Base-by-base conservation (phyloP, 2,797 vertebrate species). In the Spheniscus humboldti region DNA sequence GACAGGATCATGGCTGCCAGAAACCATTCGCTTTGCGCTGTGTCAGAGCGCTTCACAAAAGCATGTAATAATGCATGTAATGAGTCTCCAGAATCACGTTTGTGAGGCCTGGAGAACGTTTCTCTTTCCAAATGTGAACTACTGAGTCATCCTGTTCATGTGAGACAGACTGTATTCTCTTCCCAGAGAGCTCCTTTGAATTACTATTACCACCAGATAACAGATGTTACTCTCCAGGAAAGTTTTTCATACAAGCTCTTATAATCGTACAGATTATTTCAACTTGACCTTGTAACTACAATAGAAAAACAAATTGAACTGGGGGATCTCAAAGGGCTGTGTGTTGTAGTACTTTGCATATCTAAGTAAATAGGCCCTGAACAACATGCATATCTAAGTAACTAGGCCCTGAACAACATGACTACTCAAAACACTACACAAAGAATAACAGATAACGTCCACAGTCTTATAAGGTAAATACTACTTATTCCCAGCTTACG, bases 201-300 rank as follows among this genome's bases (percentile, higher is more conserved):
- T 96, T 88, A 72, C 86, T 87, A 5, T 75, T 92, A 68, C 50
- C 81, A 76, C 57, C 72, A 91, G 93, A 94, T 87, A 96, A 94
- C 96, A 97, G 95, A 96, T 94, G 97, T 94, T 96, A 90, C 94
- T 97, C 96, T 97, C 94, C 96, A 97, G 94, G 97, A 95, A 97
- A 95, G 74, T 80, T 95, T 90, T 87, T 93, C 68, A 66, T 83
- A 68, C 75, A 77, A 83, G 81, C 62, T 85, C 33, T 77, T 73
- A 62, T 75, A 85, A 87, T 77, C 85, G 83, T 39, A 74, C 5
- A 4, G 81, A 95, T 96, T 93, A 96, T 93, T 95, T 93, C 84
- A 96, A 50, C 53, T 75, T 88, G 86, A 95, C 78, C 86, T 92
- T 93, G 64, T 96, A 94, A 72, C 48, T 87, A 31, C 64, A 92